These are phyloP conservation scores for Eclectus roratus DNA, from an alignment of 2,113 vertebrate genomes.

Conservation along the genomic window DNA sequence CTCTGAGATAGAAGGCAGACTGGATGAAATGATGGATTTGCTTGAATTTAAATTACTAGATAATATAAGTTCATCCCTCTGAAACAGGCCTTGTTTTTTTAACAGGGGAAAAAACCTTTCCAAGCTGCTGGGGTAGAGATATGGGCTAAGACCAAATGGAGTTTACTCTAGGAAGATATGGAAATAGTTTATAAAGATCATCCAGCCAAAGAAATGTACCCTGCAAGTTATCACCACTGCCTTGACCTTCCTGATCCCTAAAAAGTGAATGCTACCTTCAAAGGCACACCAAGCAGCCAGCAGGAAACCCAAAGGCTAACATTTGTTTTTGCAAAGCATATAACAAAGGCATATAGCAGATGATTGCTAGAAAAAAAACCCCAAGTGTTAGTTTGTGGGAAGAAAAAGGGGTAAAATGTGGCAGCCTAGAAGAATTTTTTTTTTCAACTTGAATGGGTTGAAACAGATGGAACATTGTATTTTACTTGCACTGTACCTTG, in stretches of 20 bases:
- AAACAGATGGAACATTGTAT: neutral
- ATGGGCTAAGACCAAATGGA: neutral
- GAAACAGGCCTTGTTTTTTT: neutral
- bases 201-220: neutral
- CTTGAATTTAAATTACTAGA: neutral
- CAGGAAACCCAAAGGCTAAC: neutral
- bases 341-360: neutral
- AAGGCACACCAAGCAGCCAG: neutral
- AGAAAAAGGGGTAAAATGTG: neutral
- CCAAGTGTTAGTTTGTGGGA: neutral
- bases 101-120: neutral
- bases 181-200: neutral
- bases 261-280: neutral
- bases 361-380: neutral
- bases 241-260: neutral
- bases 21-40: neutral
- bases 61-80: neutral
- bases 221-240: neutral
- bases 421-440: neutral
- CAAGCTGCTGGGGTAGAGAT: neutral
- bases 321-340: neutral
- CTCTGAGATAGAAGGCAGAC: neutral
- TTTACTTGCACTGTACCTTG: neutral
- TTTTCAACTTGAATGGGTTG: neutral
- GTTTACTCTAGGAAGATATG: neutral